Evolutionary conservation across 2,113 vertebrate genomes (phyloP), one percentile per base, ranked within the genome.

Genomic region (Smithornis capensis): DNA sequence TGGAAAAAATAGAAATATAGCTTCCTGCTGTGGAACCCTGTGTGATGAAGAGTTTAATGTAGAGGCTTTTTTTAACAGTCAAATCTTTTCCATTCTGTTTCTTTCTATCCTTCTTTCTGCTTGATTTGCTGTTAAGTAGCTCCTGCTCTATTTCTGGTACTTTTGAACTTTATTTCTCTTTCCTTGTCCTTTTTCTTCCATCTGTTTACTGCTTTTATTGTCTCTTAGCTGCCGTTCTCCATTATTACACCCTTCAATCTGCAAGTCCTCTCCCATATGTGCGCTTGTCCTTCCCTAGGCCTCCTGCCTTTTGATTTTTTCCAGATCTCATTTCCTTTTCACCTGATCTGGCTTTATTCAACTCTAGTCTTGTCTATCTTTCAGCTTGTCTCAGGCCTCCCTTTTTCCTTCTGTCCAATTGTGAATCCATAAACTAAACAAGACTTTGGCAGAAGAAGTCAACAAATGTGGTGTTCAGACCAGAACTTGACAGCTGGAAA

Each of bases 351-450:
- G 88, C 53, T 68, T 89, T 85, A 94, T 95, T 96, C 89, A 96
- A 27, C 76, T 88, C 78, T 86, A 19, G 60, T 89, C 89, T 67
- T 76, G 93, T 95, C 95, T 97, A 65, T 96, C 84, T 95, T 96
- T 83, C 3, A 0, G 85, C 62, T 79, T 91, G 82, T 94, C 79
- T 83, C 55, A 84, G 90, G 68, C 88, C 76, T 96, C 64, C 68
- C 75, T 94, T 94, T 52, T 78, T 91, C 87, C 67, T 94, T 90
- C 94, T 96, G 87, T 91, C 91, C 96, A 94, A 94, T 95, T 91
- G 89, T 75, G 93, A 93, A 94, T 94, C 89, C 79, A 92, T 96
- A 95, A 96, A 95, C 93, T 87, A 95, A 96, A 91, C 87, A 94
- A 93, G 94, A 69, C 59, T 96, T 95, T 92, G 92, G 91, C 92